Evolutionary conservation across 2,797 vertebrate species (phyloP).

Genomic region (Myotis vivesi): DNA sequence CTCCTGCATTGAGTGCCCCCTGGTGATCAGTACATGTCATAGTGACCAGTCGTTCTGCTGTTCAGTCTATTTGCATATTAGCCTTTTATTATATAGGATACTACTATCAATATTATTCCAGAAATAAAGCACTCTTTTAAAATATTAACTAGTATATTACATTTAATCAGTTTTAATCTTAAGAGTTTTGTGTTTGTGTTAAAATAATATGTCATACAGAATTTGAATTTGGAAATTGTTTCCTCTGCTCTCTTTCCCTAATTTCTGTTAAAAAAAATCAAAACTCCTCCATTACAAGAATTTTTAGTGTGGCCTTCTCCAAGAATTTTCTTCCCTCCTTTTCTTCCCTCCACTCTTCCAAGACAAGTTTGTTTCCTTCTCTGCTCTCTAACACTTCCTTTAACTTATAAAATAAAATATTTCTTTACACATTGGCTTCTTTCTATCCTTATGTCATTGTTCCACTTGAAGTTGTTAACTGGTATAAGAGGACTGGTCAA

Average conservation of each 20-base stretch:
- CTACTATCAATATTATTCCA: not conserved
- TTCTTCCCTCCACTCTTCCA: not conserved
- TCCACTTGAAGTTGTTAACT: not conserved
- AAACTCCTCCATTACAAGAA: not conserved
- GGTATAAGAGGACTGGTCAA: not conserved
- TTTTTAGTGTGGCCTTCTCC: not conserved
- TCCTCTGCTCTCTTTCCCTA: not conserved
- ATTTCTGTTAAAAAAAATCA: not conserved
- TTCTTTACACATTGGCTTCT: not conserved
- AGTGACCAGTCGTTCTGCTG: no score
- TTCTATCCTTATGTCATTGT: not conserved
- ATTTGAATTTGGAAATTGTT: slow-evolving; percentile 21
- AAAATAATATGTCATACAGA: not conserved
- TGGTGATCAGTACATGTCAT: no score
- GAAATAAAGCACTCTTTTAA: slow-evolving; percentile 20
- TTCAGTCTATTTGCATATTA: no score
- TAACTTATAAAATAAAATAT: slow-evolving; percentile 7
- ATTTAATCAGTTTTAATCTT: not conserved
- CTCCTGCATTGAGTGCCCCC: no score
- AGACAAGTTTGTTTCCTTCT: not conserved
- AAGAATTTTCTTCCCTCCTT: not conserved
- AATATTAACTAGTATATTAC: not conserved
- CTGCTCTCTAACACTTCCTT: not conserved
- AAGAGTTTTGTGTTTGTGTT: not conserved
- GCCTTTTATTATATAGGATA: not conserved